Percentiles rank a stretch among this genome's conserved stretches.
Conservation (phyloP, 92 coral and sea anemone genomes). For the Meandrina meandrites region DNA sequence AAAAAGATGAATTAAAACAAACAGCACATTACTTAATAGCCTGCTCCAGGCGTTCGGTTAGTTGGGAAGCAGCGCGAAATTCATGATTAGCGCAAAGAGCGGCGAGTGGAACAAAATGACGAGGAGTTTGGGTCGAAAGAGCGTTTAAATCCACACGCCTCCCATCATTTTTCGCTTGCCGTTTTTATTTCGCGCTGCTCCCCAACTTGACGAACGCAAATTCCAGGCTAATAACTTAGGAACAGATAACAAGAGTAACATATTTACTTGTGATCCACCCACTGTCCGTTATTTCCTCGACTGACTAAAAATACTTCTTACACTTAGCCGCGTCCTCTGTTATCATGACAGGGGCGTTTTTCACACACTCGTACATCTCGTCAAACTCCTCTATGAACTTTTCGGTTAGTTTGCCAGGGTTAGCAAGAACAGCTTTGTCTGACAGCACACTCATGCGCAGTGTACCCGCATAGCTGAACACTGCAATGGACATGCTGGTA, state of each 20-base stretch:
- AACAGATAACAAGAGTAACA: background rate
- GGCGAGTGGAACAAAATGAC: background rate
- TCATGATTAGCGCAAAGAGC: no score
- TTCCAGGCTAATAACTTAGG: no score
- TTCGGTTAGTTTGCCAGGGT: slow-evolving; percentile 81
- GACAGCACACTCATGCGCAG: slow-evolving; percentile 89
- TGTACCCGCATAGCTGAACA: slow-evolving; percentile 94
- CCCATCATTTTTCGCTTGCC: no score
- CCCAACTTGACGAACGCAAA: no score
- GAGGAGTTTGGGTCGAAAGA: no score
- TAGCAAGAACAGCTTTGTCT: slow-evolving; percentile 79
- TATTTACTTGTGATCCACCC: background rate
- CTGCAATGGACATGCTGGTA: slow-evolving; percentile 89
- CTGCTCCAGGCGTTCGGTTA: no score
- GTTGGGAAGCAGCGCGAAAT: no score
- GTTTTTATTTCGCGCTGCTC: no score
- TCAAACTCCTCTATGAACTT: slow-evolving; percentile 79
- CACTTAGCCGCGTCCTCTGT: background rate
- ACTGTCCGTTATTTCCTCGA: background rate
- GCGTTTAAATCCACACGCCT: no score
- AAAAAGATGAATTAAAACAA: no score
- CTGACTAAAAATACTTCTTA: slow-evolving; percentile 24
- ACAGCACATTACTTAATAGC: no score
- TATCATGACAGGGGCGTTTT: background rate
- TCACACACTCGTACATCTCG: slow-evolving; percentile 71